Evolutionary conservation across 1,140 invertebrate species (phyloP), one percentile per base, ranked within the genome.

Genomic region (Polypedilum pembai): DNA sequence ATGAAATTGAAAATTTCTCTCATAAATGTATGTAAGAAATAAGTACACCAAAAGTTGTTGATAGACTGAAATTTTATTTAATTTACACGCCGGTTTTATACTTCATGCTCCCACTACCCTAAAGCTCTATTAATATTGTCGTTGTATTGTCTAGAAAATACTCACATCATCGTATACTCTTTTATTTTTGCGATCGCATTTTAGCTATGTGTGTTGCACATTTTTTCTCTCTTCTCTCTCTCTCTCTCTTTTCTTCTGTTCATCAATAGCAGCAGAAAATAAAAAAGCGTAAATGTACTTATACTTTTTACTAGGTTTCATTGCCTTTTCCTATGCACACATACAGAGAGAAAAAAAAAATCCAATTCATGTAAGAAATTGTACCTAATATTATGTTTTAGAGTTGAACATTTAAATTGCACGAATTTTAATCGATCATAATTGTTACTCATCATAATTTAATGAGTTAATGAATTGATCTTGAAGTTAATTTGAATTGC

Each of bases 51-150:
- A 69, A 69, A 69, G 65, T 69, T 69, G 65, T 21, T 69, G 65
- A 69, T 69, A 69, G 65, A 69, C 65, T 69, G 65, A 69, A 69
- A 69, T 69, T 69, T 20, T 69, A 69, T 69, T 69, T 69, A 69
- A 69, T 69, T 69, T 69, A 69, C 65, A 69, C 65, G 65, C 65
- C 65, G 65, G 65, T 69, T 69, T 69, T 69, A 69, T 69, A 69
- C 65, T 18, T 18, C 65, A 69, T 20, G 17, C 65, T 69, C 65
- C 65, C 65, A 69, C 65, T 21, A 69, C 20, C 65, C 65, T 21
- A 20, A 69, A 21, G 65, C 17, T 69, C 65, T 69, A 18, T 69
- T n/a, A 20, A 7, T 69, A 18, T 21, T 21, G 17, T 69, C 8
- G 65, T 21, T 21, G 65, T 56, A 56, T n/a, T 33, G 45, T n/a